Base-by-base conservation (phyloP, 1,140 invertebrate genomes). In the Dendroctonus ponderosae region DNA sequence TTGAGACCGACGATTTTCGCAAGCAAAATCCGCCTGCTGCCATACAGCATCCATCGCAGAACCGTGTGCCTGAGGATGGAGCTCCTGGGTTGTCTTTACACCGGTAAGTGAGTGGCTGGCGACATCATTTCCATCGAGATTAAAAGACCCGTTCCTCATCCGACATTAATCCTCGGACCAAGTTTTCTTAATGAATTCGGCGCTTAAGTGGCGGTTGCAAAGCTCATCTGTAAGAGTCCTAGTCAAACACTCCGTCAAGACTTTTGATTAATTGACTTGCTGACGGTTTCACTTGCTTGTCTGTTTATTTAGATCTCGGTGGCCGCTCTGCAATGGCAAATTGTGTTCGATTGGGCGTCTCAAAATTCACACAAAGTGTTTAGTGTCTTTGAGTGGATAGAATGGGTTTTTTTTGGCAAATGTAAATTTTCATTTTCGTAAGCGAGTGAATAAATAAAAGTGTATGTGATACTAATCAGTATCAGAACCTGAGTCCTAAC, bases 21-120 rank as follows among this genome's bases (percentile, higher is more conserved):
- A 0, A 84, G 78, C 59, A 81, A 84, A 70, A 81, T 91, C 42
- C 81, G 89, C 42, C 77, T 91, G 38, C 76, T 91, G 62, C 89
- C 89, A 2, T 86, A 88, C 72, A 86, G 85, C 58, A 81, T 86
- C 40, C 83, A 88, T 70, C 78, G 82, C 12, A 80, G 89, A 50
- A 90, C 88, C 5, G 85, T 91, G 51, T 91, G 89, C 77, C 79
- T 91, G 65, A 80, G 89, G 26, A 81, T 90, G 60, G 89, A 91
- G 74, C 76, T 91, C 52, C 82, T 83, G 70, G 87, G 87, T 39
- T 89, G 88, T 74, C 76, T 74, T 63, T 85, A 83, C 72, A 81
- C 79, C 72, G 84, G 86, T 86, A 77, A 84, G 38, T 11, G 40
- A 11, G 9, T 52, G 11, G 50, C 15, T 26, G 26, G 3, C 26